Conservation (phyloP, 2,888 invertebrate genomes). For the Agrilus cyanescens region DNA sequence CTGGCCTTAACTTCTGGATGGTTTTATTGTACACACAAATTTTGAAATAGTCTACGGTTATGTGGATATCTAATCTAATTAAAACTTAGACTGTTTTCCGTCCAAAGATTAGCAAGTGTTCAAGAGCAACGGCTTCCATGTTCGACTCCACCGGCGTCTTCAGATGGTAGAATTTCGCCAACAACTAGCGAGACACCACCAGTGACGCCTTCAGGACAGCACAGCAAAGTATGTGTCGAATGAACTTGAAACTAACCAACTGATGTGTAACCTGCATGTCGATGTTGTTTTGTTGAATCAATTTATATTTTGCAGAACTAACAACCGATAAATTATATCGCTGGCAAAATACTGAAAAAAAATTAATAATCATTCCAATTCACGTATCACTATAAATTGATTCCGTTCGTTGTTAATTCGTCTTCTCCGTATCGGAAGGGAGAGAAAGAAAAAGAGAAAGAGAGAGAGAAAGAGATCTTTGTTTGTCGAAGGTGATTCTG, state of each 20-base stretch:
- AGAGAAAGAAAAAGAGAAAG: too few relatives aligned
- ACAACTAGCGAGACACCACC: slow-evolving; percentile 48
- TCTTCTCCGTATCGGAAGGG: too few relatives aligned
- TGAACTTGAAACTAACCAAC: slow-evolving; percentile 34
- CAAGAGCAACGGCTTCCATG: slow-evolving; percentile 84
- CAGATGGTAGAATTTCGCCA: slow-evolving; percentile 50
- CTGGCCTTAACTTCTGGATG: too few relatives aligned
- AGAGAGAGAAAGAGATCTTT: too few relatives aligned
- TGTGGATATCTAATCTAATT: too few relatives aligned
- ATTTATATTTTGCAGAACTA: slow-evolving; percentile 20
- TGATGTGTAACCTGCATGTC: slow-evolving; percentile 19
- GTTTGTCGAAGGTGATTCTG: too few relatives aligned
- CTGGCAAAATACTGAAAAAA: not conserved
- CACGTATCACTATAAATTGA: not conserved
- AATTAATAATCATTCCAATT: slow-evolving; percentile 2
- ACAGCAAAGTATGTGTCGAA: slow-evolving; percentile 60
- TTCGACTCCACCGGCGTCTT: slow-evolving; percentile 27
- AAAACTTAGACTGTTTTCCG: slow-evolving; percentile 4
- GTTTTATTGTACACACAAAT: too few relatives aligned
- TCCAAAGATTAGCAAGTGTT: slow-evolving; percentile 78
- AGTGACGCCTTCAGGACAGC: slow-evolving; percentile 45
- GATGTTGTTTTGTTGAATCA: slow-evolving; percentile 21
- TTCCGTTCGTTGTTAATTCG: slow-evolving; percentile 1
- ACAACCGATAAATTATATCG: too few relatives aligned
- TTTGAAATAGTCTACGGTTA: too few relatives aligned